Conservation (phyloP, 2,888 invertebrate species). For the Ctenicera cuprea region DNA sequence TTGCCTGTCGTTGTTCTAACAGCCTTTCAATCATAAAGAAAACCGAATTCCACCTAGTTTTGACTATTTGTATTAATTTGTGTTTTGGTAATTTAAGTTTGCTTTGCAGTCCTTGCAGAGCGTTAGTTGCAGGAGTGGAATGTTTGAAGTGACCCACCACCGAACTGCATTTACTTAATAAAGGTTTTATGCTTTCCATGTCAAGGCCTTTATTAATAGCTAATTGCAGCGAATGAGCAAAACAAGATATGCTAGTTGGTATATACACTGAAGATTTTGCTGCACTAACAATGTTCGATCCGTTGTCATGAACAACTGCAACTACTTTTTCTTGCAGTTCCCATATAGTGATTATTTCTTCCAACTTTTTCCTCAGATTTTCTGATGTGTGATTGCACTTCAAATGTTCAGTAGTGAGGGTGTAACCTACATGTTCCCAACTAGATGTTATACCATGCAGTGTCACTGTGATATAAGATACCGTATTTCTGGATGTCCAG, state of each 20-base stretch:
- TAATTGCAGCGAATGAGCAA: slow-evolving; percentile 59
- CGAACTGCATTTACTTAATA: slow-evolving; percentile 52
- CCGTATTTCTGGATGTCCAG: slow-evolving; percentile 41
- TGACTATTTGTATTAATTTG: slow-evolving; percentile 34
- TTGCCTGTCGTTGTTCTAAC: slow-evolving; percentile 4
- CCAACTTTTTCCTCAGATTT: slow-evolving; percentile 56
- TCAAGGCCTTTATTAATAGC: slow-evolving; percentile 55
- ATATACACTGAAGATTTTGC: slow-evolving; percentile 32
- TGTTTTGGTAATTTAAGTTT: slow-evolving; percentile 44
- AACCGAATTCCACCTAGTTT: not conserved
- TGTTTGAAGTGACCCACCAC: too few relatives aligned
- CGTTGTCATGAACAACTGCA: slow-evolving; percentile 58
- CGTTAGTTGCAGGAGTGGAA: slow-evolving; percentile 18
- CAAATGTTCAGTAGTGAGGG: slow-evolving; percentile 55
- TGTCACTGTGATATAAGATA: slow-evolving; percentile 58
- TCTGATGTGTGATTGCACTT: slow-evolving; percentile 54
- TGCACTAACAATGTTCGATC: slow-evolving; percentile 58
- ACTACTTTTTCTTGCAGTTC: slow-evolving; percentile 52
- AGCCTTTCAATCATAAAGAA: slow-evolving; percentile 7
- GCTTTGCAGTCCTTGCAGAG: slow-evolving; percentile 47
- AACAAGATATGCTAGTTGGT: slow-evolving; percentile 55
- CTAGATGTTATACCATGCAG: slow-evolving; percentile 53
- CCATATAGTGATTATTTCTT: slow-evolving; percentile 55
- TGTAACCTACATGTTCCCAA: slow-evolving; percentile 53
- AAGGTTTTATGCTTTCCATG: slow-evolving; percentile 8